Percentiles rank a stretch among this genome's conserved stretches.
Evolutionary conservation across 2,797 vertebrate species (phyloP).

Genomic region (Eurystomus glaucurus): DNA sequence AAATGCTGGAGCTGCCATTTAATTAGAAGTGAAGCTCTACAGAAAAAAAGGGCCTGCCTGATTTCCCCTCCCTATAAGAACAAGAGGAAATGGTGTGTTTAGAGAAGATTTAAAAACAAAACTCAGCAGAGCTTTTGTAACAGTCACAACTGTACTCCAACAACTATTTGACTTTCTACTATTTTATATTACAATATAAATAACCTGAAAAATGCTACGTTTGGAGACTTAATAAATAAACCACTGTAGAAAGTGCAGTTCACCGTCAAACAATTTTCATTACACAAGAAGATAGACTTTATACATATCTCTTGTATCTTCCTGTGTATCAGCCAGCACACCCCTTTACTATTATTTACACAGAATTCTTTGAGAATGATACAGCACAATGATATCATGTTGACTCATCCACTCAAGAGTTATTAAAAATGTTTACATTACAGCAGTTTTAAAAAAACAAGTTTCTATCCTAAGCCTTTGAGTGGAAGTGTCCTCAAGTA

Average conservation of each 20-base stretch:
- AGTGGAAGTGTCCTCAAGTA: slow-evolving; percentile 19
- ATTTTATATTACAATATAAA: not conserved
- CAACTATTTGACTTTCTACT: not conserved
- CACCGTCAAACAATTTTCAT: not conserved
- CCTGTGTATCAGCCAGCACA: not conserved
- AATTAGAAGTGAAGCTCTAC: not conserved
- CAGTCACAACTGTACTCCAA: not conserved
- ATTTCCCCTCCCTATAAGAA: not conserved
- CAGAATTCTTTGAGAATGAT: not conserved
- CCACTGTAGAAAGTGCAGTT: not conserved
- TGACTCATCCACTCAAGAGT: not conserved
- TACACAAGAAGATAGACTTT: not conserved
- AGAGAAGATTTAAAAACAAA: not conserved
- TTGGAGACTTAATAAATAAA: slow-evolving; percentile 30
- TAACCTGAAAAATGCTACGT: not conserved
- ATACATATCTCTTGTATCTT: not conserved
- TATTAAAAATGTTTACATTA: not conserved
- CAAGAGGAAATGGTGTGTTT: not conserved
- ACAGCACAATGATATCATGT: not conserved
- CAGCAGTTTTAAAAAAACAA: not conserved
- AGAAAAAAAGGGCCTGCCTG: not conserved
- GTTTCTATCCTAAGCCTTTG: not conserved
- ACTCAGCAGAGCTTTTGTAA: not conserved
- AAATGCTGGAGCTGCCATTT: not conserved
- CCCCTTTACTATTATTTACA: not conserved